Percentiles rank a stretch among this genome's conserved stretches.
phyloP scores from a whole-genome alignment of 1,140 invertebrate species.

The Drosophila lowei region DNA sequence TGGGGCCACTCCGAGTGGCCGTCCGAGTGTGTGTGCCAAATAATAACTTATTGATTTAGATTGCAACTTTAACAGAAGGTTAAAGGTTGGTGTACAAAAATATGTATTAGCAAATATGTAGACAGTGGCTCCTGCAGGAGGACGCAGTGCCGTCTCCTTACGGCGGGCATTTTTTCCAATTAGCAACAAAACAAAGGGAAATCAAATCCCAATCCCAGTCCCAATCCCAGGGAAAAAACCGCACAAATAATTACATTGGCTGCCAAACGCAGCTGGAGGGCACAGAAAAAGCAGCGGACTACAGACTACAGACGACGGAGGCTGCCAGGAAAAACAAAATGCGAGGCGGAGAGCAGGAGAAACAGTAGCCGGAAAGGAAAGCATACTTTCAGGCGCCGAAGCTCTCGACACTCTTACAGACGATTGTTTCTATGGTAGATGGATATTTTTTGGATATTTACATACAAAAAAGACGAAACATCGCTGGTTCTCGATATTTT shows the following conservation, averaged over 20 bases:
- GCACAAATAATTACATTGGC: constrained; percentile 40
- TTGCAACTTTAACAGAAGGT: constrained; percentile 27
- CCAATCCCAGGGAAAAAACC: constrained; percentile 8
- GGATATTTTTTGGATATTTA: too few relatives aligned
- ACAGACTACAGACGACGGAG: too few relatives aligned
- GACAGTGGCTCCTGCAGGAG: not conserved
- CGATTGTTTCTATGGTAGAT: too few relatives aligned
- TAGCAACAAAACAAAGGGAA: constrained; percentile 17
- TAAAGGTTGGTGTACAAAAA: not conserved
- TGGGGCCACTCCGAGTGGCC: not conserved
- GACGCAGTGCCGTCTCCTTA: not conserved
- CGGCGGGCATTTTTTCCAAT: constrained; percentile 30
- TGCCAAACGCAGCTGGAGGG: constrained; percentile 17
- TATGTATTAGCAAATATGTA: constrained; percentile 9
- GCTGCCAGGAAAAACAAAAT: too few relatives aligned
- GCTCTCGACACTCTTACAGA: not conserved
- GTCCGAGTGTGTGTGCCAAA: constrained; percentile 13
- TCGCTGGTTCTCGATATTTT: too few relatives aligned
- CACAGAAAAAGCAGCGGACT: too few relatives aligned
- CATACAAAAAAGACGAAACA: too few relatives aligned
- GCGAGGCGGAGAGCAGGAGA: too few relatives aligned
- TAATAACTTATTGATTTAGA: constrained; percentile 52
- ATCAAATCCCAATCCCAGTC: constrained; percentile 12
- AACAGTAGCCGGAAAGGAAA: too few relatives aligned
- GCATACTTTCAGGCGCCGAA: too few relatives aligned